A percentile compares a stretch with the other conserved stretches of the same genome.
phyloP scores from a whole-genome alignment of 2,797 vertebrate species.

The Cryptoprocta ferox region DNA sequence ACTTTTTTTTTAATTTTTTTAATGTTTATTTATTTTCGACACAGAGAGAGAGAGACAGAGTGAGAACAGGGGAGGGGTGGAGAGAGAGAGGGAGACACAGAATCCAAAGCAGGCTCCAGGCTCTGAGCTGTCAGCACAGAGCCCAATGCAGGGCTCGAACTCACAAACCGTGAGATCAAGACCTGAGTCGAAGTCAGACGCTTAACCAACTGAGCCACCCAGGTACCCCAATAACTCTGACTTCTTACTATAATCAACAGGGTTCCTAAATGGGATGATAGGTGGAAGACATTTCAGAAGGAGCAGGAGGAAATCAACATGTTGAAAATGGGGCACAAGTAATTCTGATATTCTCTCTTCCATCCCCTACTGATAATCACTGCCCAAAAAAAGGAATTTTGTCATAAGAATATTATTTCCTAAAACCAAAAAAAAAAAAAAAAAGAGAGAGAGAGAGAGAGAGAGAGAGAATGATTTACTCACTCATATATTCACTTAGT shows the following conservation, averaged over 20 bases:
- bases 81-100: too few relatives aligned
- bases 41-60: too few relatives aligned
- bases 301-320: not conserved
- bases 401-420: not conserved
- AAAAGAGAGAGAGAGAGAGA: not conserved
- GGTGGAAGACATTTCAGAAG: not conserved
- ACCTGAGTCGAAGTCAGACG: too few relatives aligned
- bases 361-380: not conserved
- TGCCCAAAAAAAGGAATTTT: constrained; percentile 5
- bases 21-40: too few relatives aligned
- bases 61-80: too few relatives aligned
- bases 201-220: too few relatives aligned
- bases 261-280: not conserved
- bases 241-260: not conserved
- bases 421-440: not conserved
- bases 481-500: not conserved
- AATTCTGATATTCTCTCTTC: not conserved
- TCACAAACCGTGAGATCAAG: too few relatives aligned
- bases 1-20: not conserved
- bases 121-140: too few relatives aligned
- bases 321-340: not conserved
- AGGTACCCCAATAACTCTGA: not conserved
- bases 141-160: too few relatives aligned
- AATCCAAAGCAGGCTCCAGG: too few relatives aligned
- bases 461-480: not conserved